Evolutionary conservation across 2,797 vertebrate species (phyloP).

Genomic region (Sarcophilus harrisii): DNA sequence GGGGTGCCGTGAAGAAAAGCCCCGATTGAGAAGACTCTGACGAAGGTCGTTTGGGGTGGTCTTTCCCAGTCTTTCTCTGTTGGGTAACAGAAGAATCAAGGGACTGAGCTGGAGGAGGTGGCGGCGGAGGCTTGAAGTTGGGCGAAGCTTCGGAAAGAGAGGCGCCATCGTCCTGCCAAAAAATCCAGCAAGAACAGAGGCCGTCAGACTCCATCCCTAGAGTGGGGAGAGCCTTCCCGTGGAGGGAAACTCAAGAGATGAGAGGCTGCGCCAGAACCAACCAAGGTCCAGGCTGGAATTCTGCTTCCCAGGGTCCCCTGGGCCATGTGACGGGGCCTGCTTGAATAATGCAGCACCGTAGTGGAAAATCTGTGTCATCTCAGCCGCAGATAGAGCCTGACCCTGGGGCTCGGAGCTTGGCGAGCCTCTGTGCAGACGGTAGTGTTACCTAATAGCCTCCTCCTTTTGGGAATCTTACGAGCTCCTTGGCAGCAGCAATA

Average conservation of each 20-base stretch:
- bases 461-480: conserved; percentile 46
- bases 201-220: conserved; percentile 68
- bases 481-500: conserved; percentile 44
- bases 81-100: conserved; percentile 72
- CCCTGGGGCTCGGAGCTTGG: conserved; percentile 46
- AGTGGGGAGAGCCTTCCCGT: not conserved
- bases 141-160: conserved; percentile 89
- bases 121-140: conserved; percentile 89
- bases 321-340: not conserved
- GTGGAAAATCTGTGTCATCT: conserved; percentile 71
- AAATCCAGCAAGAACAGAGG: conserved; percentile 73
- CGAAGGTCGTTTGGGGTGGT: conserved; percentile 88
- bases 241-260: not conserved
- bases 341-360: conserved; percentile 73
- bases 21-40: conserved; percentile 91
- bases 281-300: conserved; percentile 8
- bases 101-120: conserved; percentile 82
- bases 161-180: conserved; percentile 93
- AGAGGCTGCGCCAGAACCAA: not conserved
- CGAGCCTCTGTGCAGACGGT: conserved; percentile 60
- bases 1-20: conserved; percentile 90
- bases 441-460: conserved; percentile 25
- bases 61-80: conserved; percentile 82
- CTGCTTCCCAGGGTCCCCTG: not conserved
- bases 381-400: conserved; percentile 52